phyloP scores from a whole-genome alignment of 2,888 invertebrate species.

The Hetaerina titia region DNA sequence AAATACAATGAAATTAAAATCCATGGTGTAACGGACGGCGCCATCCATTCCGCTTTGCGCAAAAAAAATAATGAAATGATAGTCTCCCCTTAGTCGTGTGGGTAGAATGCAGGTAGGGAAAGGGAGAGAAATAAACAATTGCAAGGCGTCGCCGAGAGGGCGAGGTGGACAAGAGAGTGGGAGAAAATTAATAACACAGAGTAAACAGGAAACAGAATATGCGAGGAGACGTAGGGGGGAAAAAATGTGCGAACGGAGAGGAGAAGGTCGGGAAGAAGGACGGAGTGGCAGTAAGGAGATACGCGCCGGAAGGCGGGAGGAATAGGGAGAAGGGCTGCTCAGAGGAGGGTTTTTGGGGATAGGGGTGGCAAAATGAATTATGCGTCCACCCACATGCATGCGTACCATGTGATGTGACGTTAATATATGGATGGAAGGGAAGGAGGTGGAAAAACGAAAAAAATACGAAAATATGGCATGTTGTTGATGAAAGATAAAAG shows the following conservation, averaged over 20 bases:
- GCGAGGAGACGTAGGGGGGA: not conserved
- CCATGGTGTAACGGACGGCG: not conserved
- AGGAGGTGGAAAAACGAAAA: too few species aligned
- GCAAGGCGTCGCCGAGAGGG: not conserved
- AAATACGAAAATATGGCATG: too few species aligned
- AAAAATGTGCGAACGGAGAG: not conserved
- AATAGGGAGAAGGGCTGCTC: not conserved
- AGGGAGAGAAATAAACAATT: not conserved
- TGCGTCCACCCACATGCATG: not conserved
- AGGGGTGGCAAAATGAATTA: not conserved
- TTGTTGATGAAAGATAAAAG: too few species aligned
- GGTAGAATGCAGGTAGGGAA: not conserved
- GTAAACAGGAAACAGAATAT: constrained; percentile 1
- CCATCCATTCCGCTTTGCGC: not conserved
- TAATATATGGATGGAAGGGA: too few species aligned
- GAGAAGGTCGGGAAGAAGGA: not conserved
- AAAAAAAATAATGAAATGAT: not conserved
- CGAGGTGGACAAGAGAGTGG: not conserved
- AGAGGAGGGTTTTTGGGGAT: too few species aligned
- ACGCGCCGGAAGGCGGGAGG: not conserved
- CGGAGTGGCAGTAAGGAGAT: not conserved
- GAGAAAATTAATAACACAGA: not conserved
- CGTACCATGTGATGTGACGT: too few species aligned
- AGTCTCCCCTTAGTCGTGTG: not conserved
- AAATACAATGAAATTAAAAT: too few species aligned